Evolutionary conservation across 1,140 invertebrate species (phyloP).

Genomic region (Hyposmocoma kahamanoa): DNA sequence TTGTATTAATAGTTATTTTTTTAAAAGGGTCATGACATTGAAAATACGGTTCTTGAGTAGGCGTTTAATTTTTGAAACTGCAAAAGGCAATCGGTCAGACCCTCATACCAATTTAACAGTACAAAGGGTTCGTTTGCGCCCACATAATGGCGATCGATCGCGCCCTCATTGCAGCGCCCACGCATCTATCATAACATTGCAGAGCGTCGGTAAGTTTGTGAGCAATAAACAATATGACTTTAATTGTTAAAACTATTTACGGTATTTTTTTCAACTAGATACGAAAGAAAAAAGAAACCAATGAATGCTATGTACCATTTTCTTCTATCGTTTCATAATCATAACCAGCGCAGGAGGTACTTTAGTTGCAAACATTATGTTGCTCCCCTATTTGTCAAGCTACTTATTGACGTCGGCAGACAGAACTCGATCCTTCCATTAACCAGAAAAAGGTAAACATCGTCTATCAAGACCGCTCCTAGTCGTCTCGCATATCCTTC

Average conservation of each 20-base stretch:
- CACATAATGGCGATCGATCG: conserved; percentile 55
- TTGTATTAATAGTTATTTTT: too few relatives aligned
- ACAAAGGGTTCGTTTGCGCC: conserved; percentile 64
- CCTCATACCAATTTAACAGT: conserved; percentile 55
- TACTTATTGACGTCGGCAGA: too few relatives aligned
- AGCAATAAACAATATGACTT: background rate
- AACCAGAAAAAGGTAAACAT: conserved; percentile 43
- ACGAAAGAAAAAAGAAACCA: conserved; percentile 5
- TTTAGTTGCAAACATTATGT: too few relatives aligned
- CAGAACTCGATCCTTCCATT: conserved; percentile 50
- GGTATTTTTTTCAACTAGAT: background rate
- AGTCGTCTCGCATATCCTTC: conserved; percentile 44
- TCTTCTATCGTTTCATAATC: too few relatives aligned
- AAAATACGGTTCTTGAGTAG: too few relatives aligned
- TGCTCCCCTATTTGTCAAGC: too few relatives aligned
- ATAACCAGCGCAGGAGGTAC: too few relatives aligned
- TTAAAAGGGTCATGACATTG: too few relatives aligned
- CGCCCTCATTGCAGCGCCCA: conserved; percentile 56
- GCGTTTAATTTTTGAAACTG: conserved; percentile 41
- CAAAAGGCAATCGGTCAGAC: conserved; percentile 54
- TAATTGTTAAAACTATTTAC: background rate
- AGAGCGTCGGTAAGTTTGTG: too few relatives aligned
- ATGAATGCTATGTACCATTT: too few relatives aligned
- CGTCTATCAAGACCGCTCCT: conserved; percentile 47
- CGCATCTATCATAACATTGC: conserved; percentile 11